These are phyloP conservation scores for Spea bombifrons DNA, from an alignment of 2,113 vertebrate genomes.

Conservation along the genomic window DNA sequence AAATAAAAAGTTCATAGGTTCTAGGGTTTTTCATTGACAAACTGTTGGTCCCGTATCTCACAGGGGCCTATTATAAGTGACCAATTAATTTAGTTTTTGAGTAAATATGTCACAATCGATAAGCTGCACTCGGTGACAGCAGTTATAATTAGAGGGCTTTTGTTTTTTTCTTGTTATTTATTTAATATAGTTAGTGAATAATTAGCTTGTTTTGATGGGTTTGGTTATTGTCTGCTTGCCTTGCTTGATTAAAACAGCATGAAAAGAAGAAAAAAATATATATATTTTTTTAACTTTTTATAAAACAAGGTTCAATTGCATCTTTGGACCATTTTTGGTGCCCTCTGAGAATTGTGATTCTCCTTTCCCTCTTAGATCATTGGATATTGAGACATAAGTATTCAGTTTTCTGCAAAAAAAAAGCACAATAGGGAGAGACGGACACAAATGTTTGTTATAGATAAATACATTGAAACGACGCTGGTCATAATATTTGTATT, in stretches of 20 bases:
- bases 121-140: neutral
- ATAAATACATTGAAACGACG: too few relatives aligned
- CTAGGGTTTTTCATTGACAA: neutral
- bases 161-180: conserved; percentile 25
- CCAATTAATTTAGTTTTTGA: neutral
- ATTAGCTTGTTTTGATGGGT: conserved; percentile 41
- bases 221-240: conserved; percentile 5
- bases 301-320: too few relatives aligned
- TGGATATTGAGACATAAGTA: too few relatives aligned
- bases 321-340: too few relatives aligned
- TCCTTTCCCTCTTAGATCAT: too few relatives aligned
- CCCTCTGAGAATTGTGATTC: too few relatives aligned
- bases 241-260: conserved; percentile 40
- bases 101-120: conserved; percentile 9
- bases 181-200: conserved; percentile 17
- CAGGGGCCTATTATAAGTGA: neutral
- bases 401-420: too few relatives aligned
- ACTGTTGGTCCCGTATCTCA: neutral
- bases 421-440: too few relatives aligned
- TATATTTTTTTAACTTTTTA: too few relatives aligned
- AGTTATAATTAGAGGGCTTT: neutral
- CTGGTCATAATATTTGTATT: too few relatives aligned
- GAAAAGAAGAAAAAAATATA: conserved; percentile 4
- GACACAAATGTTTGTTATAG: too few relatives aligned
- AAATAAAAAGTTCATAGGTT: neutral